Evolutionary conservation across 2,113 vertebrate species (phyloP), one percentile per base, ranked within the genome.

Genomic region (Phoxinus phoxinus): DNA sequence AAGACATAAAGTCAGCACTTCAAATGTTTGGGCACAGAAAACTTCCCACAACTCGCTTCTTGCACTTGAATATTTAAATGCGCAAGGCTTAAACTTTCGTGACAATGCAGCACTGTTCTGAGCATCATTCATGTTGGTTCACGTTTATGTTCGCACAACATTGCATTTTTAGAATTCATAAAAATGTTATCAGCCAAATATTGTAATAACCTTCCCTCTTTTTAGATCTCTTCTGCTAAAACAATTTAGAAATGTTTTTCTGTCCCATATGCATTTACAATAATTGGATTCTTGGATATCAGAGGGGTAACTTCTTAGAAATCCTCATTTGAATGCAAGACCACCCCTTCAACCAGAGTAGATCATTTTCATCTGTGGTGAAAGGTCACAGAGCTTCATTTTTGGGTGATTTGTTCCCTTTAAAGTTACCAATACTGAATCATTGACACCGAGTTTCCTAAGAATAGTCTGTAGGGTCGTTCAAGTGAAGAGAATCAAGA

Each of bases 221-320:
- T 46, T 81, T 6, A 6, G 41, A 67, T 27, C 58, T 27, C n/a
- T 80, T 80, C 56, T 1, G 8, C 12, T 12, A 65, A 81, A 63
- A 5, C 10, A 12, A 23, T 48, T 48, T 32, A 1, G 21, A 35
- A 53, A 71, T 83, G 63, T 53, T 53, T 71, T 65, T 81, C 15
- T 25, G 32, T 37, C 15, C n/a, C 30, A 25, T 65, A 27, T 71
- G 25, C 41, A 69, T 65, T 56, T 53, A 32, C 6, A 37, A 53
- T 71, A 53, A 83, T 83, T 83, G 65, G 30, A 83, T 37, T 83
- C 46, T 46, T 82, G 41, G 19, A 69, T 35, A 30, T 51, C 27
- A 8, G 53, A 12, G 48, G 46, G 76, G 12, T 58, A 51, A 48
- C 61, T 80, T 61, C 13, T 0, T 15, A 46, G 78, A 81, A 46